Base-by-base conservation (phyloP, 1,140 invertebrate species). In the Sarcophaga bullata region DNA sequence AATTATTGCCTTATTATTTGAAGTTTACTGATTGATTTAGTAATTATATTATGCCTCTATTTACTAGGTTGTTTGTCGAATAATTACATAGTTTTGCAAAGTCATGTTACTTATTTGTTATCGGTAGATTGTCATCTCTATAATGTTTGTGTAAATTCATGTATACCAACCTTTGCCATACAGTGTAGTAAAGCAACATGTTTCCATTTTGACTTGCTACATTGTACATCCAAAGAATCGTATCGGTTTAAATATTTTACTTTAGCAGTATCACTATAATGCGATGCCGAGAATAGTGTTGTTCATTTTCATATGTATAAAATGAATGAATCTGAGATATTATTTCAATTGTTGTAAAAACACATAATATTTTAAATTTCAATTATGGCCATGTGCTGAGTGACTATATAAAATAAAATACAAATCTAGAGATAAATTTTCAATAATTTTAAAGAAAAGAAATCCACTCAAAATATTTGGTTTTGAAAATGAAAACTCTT, bases 321-420 rank as follows among this genome's bases (percentile, higher is more conserved):
- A n/a, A n/a, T n/a, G n/a, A n/a, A n/a, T n/a, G n/a, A n/a, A n/a
- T n/a, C n/a, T n/a, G n/a, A n/a, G n/a, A n/a, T n/a, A 68, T 58
- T 62, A 47, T 58, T 47, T 58, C 86, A 87, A 87, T 87, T 88
- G 86, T 88, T 86, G 85, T 84, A 46, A 83, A 86, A 88, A 86
- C 87, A 88, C 87, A 88, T 88, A 88, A 88, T 88, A 88, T 88
- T 88, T 88, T 86, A 88, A 88, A 88, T 86, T 88, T 88, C 87
- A 88, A 88, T 88, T 88, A 88, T 86, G 87, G 84, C 86, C 87
- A 87, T 88, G 87, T 88, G 87, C 87, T 88, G 87, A 88, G 86
- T 85, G 87, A 88, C 85, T 73, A 15, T 68, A n/a, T 15, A 68
- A 68, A 68, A 68, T 17, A 68, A 8, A 68, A 25, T 19, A 15